Percentiles rank a stretch among this genome's conserved stretches.
Conservation (phyloP, 1,140 invertebrate species). For the Hermetia illucens region DNA sequence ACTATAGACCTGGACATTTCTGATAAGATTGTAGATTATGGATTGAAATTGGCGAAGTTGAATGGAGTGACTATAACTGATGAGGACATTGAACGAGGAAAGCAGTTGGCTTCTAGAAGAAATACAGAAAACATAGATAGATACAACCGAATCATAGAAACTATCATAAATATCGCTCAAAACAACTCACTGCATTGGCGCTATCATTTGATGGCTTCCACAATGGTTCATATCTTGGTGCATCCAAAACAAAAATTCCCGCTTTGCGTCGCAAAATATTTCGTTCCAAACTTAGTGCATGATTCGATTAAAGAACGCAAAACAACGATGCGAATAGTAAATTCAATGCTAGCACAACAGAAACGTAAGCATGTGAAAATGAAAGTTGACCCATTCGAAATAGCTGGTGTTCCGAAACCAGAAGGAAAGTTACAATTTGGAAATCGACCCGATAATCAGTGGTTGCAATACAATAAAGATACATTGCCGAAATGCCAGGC, state of each 20-base stretch:
- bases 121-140: conserved; percentile 39
- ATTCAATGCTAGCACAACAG: conserved; percentile 58
- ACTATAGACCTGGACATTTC: conserved; percentile 42
- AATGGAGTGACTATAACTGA: conserved; percentile 21
- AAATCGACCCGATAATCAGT: conserved; percentile 48
- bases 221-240: conserved; percentile 53
- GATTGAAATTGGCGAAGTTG: conserved; percentile 31
- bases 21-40: conserved; percentile 34
- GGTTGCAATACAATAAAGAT: conserved; percentile 55
- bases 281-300: conserved; percentile 51
- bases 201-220: conserved; percentile 56
- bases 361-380: conserved; percentile 54
- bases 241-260: conserved; percentile 55
- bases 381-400: conserved; percentile 35
- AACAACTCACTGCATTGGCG: conserved; percentile 57
- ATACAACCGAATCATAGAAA: conserved; percentile 43
- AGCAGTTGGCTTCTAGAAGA: conserved; percentile 24
- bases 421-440: conserved; percentile 28
- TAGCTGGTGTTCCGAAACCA: conserved; percentile 21
- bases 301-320: conserved; percentile 64
- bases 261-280: conserved; percentile 45
- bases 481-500: conserved; percentile 42
- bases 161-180: conserved; percentile 35
- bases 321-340: conserved; percentile 45
- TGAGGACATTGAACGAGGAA: conserved; percentile 30